phyloP scores from a whole-genome alignment of 2,113 vertebrate genomes.

The Furnarius figulus region DNA sequence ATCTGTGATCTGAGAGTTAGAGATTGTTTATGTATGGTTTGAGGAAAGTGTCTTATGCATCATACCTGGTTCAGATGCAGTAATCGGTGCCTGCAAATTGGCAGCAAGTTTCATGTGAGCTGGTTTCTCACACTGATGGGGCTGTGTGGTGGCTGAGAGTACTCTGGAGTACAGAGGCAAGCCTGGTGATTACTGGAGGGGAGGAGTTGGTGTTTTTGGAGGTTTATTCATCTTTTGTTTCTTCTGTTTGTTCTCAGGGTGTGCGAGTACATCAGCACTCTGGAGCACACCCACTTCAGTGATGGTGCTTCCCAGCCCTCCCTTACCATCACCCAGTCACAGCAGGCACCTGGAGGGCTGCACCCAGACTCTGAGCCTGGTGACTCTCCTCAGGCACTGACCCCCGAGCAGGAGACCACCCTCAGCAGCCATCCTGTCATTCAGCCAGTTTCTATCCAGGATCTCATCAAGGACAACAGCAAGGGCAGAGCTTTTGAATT shows the following conservation, averaged over 20 bases:
- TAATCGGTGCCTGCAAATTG: neutral
- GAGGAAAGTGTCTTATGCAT: neutral
- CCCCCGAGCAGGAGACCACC: constrained; percentile 72
- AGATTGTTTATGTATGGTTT: neutral
- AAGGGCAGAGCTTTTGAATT: constrained; percentile 84
- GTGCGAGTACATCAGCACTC: constrained; percentile 91
- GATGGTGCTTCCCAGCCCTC: constrained; percentile 83
- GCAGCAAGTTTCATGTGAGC: neutral
- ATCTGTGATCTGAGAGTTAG: neutral
- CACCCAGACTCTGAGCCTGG: constrained; percentile 74
- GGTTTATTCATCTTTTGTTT: neutral
- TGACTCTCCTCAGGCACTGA: constrained; percentile 60
- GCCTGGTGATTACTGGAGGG: neutral
- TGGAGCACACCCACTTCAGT: constrained; percentile 96
- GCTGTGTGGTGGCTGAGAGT: neutral
- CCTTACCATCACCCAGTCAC: constrained; percentile 86
- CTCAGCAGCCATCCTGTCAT: constrained; percentile 83
- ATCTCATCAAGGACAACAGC: constrained; percentile 86
- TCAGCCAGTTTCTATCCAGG: constrained; percentile 89
- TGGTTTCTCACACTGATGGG: neutral
- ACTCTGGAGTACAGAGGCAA: neutral
- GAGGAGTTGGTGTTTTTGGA: neutral
- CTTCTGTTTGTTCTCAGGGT: constrained; percentile 77
- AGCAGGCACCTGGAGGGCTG: constrained; percentile 46
- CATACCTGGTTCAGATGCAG: neutral